Conservation (phyloP, 2,113 vertebrate species). For the Callospermophilus lateralis region DNA sequence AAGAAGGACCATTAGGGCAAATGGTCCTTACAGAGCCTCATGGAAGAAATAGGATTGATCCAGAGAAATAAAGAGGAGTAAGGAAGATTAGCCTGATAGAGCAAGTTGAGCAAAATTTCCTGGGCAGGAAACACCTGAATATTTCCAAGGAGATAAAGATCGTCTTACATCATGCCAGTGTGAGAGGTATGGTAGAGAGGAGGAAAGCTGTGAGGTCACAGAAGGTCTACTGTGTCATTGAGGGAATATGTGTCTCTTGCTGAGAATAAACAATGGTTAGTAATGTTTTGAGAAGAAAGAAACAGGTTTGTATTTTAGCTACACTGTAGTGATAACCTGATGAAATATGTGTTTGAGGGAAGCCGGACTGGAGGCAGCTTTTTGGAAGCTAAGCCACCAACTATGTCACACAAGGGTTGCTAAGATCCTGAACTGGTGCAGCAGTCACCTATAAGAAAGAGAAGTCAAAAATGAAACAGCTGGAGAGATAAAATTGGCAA, state of each 20-base stretch:
- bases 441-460: neutral
- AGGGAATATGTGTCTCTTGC: too few relatives aligned
- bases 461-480: neutral
- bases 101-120: neutral
- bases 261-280: neutral
- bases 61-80: neutral
- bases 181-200: neutral
- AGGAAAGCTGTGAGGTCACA: neutral
- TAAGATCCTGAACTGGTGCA: neutral
- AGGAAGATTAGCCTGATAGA: too few relatives aligned
- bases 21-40: neutral
- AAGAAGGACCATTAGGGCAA: neutral
- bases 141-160: neutral
- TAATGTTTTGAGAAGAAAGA: neutral
- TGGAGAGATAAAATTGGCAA: neutral
- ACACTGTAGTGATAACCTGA: neutral
- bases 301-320: neutral
- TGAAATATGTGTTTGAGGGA: neutral
- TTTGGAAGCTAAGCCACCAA: neutral
- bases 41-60: neutral
- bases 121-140: neutral
- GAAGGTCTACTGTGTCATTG: neutral
- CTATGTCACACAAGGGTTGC: neutral
- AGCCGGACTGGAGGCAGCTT: neutral
- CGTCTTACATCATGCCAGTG: accelerated